Base-by-base conservation (phyloP, 64 coral and sea anemone species). In the Actinia equina region DNA sequence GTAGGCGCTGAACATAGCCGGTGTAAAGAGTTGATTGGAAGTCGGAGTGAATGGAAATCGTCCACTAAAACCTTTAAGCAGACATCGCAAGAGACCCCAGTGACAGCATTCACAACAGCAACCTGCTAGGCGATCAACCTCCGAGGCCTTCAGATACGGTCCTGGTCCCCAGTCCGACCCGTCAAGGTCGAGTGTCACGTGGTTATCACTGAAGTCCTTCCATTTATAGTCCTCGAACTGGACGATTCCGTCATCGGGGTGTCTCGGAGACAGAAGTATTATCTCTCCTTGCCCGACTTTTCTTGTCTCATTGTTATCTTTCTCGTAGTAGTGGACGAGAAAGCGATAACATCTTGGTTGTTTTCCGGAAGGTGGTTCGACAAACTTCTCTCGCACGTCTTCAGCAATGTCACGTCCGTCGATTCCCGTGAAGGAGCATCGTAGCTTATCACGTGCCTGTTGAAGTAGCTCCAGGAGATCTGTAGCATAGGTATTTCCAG, bases 101-200 rank as follows among this genome's bases (percentile, higher is more conserved):
- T 95, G 93, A 51, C 93, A 95, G 61, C 93, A 91, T 52, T 85
- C 81, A 59, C 85, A 95, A 63, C 93, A 95, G 43, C 93, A 95
- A 16, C 89, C 86, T 0, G 44, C 88, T 18, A 95, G 62, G 18
- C 74, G 26, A 44, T 95, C 86, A n/a, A 86, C 93, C 53, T 95
- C 93, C 0, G 89, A 59, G 3, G 87, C 79, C 20, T 92, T 55
- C 22, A 89, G 78, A 56, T 78, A 61, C 10, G 93, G 93, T 20
- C 93, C 89, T 80, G 49, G 12, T 49, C 89, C 93, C 93, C 89
- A 94, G 27, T 27, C 57, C 12, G 58, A 57, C 19, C 83, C 85
- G 5, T 91, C 79, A 10, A 90, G 89, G 49, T 91, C 26, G 9
- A 96, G 27, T 20, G 91, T 84, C 17, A 94, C 64, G 69, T 74